Base-by-base conservation (phyloP, 1,140 invertebrate genomes). In the Brevipalpus yothersi region DNA sequence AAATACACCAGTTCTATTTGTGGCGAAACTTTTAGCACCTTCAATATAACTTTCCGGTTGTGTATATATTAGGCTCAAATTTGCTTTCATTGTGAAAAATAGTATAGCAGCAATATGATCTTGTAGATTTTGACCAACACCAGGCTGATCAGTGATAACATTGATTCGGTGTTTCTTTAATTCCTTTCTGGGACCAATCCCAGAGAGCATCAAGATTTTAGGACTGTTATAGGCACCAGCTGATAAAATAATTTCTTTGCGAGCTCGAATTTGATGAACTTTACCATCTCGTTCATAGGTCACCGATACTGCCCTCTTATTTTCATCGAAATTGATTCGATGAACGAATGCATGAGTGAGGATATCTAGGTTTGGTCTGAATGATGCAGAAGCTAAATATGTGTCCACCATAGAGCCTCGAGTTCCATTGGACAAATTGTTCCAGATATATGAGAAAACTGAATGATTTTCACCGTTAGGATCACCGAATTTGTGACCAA, bases 381-480 rank as follows among this genome's bases (percentile, higher is more conserved):
- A 31, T 31, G 31, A 31, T 31, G 5, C 31, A 31, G 31, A 5
- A 3, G 31, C 71, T 0, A 96, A 71, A 65, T 92, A 95, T 0
- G 86, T 89, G 70, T 86, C 86, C 0, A 84, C 79, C 0, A 87
- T 86, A 12, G 84, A 90, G 69, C 91, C 94, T 4, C 92, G 75
- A 41, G 81, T 82, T 0, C 90, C 90, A 47, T 60, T 53, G 59
- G 83, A 76, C 56, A 85, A 83, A n/a, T 13, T n/a, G 2, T 17
- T 9, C 72, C 88, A 91, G 1, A 81, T 63, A 47, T 66, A 65
- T 8, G 64, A n/a, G 21, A 67, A 63, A 15, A 65, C 85, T 1
- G 83, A 83, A 72, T 88, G 85, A 65, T 80, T 76, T 55, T 75
- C 80, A 1, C 85, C 86, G 67, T 89, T 90, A 42, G 84, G 79